Evolutionary conservation across 2,888 invertebrate species (phyloP).

Genomic region (Spodoptera picta): DNA sequence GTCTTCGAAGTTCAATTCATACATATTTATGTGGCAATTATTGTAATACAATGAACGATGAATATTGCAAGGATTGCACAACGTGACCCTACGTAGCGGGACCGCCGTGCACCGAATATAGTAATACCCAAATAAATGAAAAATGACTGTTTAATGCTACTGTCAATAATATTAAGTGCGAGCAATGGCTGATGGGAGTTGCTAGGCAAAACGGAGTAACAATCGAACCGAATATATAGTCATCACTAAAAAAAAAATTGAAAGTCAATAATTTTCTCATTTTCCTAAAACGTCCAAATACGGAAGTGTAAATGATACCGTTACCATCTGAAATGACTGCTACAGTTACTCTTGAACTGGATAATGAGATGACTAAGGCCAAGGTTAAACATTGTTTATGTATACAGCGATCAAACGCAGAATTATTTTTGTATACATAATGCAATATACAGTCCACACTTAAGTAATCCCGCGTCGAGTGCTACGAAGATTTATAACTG

Average conservation of each 20-base stretch:
- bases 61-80: constrained; percentile 78
- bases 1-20: constrained; percentile 77
- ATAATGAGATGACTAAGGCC: constrained; percentile 61
- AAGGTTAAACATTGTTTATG: constrained; percentile 62
- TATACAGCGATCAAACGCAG: constrained; percentile 59
- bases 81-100: constrained; percentile 62
- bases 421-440: constrained; percentile 55
- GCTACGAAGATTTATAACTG: constrained; percentile 28
- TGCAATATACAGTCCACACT: constrained; percentile 43
- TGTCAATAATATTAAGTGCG: constrained; percentile 36
- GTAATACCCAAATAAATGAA: constrained; percentile 54
- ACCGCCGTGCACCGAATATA: constrained; percentile 57
- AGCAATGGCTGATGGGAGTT: background rate
- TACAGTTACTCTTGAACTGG: constrained; percentile 49
- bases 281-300: constrained; percentile 20
- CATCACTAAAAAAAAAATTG: too few relatives aligned
- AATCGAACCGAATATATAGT: too few relatives aligned
- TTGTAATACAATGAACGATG: constrained; percentile 82
- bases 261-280: constrained; percentile 4
- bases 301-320: constrained; percentile 34
- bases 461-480: constrained; percentile 14
- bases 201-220: too few relatives aligned
- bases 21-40: constrained; percentile 85
- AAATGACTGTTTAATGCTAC: constrained; percentile 42
- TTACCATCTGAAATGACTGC: constrained; percentile 31